Base-by-base conservation (phyloP, 2,888 invertebrate species). In the Cheilosia variabilis region DNA sequence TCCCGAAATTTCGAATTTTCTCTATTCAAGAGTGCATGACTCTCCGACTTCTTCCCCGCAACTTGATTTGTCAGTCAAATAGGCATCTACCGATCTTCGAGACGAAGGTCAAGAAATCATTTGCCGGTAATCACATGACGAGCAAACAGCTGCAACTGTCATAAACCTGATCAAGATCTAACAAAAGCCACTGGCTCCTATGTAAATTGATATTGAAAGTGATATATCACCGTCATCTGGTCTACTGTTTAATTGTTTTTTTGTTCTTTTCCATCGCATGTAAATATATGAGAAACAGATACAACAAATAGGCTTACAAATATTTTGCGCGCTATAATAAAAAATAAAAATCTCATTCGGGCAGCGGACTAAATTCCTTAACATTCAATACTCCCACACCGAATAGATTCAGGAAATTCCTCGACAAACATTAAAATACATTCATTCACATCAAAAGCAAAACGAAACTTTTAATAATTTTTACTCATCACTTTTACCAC, bases 181-280 rank as follows among this genome's bases (percentile, higher is more conserved):
- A 5, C 0, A 27, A 27, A 27, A 22, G 22, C 22, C 27, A 27
- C 27, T 5, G 4, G 27, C 27, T 27, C 5, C 4, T 5, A 27
- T 27, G 5, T 27, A 27, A 27, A 15, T 4, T n/a, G n/a, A 0
- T 43, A n/a, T 43, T 43, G 5, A 43, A 43, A 52, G 69, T 81
- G 69, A 81, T 60, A 72, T 77, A 82, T 77, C 66, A 77, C 72
- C 71, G 47, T 66, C 77, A 82, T 72, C 71, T 77, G 82, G 27
- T 5, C 27, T 5, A 5, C 65, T 15, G n/a, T 7, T n/a, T 7
- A 43, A 43, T 34, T 55, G 5, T 2, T 37, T 47, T 34, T 68
- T 10, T 27, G 37, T 45, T 17, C 19, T 10, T 47, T 3, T 34
- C 19, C 10, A 31, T 31, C 24, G 15, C 47, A 57, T 47, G 55